phyloP scores from a whole-genome alignment of 2,113 vertebrate species.

The Bujurquina vittata region DNA sequence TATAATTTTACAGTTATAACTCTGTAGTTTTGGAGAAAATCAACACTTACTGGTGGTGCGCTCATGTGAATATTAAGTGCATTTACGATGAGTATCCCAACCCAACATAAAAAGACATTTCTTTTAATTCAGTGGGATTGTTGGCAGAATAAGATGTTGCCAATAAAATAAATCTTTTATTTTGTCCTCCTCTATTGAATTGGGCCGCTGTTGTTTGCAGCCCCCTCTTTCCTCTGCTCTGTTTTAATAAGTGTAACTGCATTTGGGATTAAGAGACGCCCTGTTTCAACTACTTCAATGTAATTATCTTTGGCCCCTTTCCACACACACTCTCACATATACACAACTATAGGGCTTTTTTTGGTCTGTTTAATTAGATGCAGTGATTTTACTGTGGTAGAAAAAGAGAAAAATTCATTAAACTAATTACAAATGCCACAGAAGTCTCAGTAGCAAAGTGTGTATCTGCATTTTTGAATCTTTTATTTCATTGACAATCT shows the following conservation, averaged over 20 bases:
- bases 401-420: conserved; percentile 50
- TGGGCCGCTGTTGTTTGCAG: conserved; percentile 32
- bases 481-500: conserved; percentile 45
- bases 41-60: too few relatives aligned
- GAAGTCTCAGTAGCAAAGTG: conserved; percentile 34
- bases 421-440: conserved; percentile 59
- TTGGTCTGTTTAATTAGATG: conserved; percentile 70
- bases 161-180: conserved; percentile 31
- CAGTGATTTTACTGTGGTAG: conserved; percentile 48
- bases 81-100: not conserved
- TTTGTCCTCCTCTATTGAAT: conserved; percentile 24
- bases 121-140: conserved; percentile 10
- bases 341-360: conserved; percentile 45
- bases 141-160: conserved; percentile 22
- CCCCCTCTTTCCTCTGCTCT: not conserved
- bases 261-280: conserved; percentile 68
- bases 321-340: not conserved
- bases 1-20: too few relatives aligned
- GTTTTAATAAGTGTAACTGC: conserved; percentile 67
- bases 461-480: conserved; percentile 49
- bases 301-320: conserved; percentile 47
- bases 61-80: not conserved
- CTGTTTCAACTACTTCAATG: conserved; percentile 48
- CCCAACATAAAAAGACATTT: not conserved
- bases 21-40: too few relatives aligned